Percentiles rank a stretch among this genome's conserved stretches.
phyloP scores from a whole-genome alignment of 1,140 invertebrate genomes.

The Coelopa frigida region DNA sequence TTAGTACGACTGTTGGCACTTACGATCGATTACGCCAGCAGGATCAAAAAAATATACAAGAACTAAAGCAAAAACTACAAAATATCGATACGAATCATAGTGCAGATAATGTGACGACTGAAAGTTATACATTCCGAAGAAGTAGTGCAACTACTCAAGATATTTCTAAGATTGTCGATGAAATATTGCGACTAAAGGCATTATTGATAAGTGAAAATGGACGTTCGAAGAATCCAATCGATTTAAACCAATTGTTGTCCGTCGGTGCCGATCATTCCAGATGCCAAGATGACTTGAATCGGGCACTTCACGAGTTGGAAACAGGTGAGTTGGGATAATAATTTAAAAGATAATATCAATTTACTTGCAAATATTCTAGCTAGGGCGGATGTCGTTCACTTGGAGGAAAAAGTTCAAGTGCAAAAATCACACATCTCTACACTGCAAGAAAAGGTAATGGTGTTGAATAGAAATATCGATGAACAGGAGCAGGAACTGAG shows the following conservation, averaged over 20 bases:
- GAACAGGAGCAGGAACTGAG: slow-evolving; percentile 52
- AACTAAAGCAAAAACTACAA: slow-evolving; percentile 52
- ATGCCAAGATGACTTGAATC: slow-evolving; percentile 49
- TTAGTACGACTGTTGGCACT: slow-evolving; percentile 69
- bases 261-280: slow-evolving; percentile 21
- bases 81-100: slow-evolving; percentile 19
- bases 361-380: slow-evolving; percentile 2
- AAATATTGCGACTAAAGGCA: slow-evolving; percentile 52
- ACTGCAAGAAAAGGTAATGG: slow-evolving; percentile 58
- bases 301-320: slow-evolving; percentile 46
- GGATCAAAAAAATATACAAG: slow-evolving; percentile 68
- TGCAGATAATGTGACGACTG: no score
- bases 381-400: slow-evolving; percentile 18
- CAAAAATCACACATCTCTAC: slow-evolving; percentile 55
- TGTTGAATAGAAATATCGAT: slow-evolving; percentile 54
- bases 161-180: slow-evolving; percentile 44
- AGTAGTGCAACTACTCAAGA: slow-evolving; percentile 8
- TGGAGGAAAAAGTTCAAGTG: slow-evolving; percentile 30
- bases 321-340: background rate
- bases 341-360: background rate
- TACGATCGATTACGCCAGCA: slow-evolving; percentile 66
- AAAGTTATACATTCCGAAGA: no score
- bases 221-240: slow-evolving; percentile 49
- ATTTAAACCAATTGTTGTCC: slow-evolving; percentile 48
- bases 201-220: slow-evolving; percentile 50